These are phyloP conservation scores for Nudaria mundana DNA, from an alignment of 2,888 invertebrate genomes.

Conservation along the genomic window DNA sequence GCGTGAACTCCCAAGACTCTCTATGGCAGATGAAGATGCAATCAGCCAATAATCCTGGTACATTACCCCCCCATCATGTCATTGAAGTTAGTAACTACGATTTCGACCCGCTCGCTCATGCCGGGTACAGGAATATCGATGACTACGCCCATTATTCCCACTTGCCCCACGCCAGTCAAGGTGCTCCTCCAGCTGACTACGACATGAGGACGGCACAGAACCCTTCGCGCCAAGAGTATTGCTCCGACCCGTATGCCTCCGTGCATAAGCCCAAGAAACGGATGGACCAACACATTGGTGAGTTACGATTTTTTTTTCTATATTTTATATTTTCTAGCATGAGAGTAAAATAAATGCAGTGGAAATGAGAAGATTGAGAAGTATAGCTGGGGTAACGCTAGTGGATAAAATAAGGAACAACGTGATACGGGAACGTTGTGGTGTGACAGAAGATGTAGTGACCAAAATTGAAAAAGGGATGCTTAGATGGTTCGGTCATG, in stretches of 20 bases:
- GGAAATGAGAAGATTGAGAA: too few relatives aligned
- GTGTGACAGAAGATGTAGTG: too few relatives aligned
- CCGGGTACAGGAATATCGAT: slow-evolving; percentile 90
- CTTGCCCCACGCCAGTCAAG: slow-evolving; percentile 75
- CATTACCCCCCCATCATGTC: slow-evolving; percentile 71
- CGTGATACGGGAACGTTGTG: too few relatives aligned
- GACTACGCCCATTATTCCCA: slow-evolving; percentile 94
- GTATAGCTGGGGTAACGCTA: too few relatives aligned
- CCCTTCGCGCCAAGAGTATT: slow-evolving; percentile 93
- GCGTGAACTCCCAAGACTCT: slow-evolving; percentile 96
- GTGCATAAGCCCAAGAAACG: slow-evolving; percentile 95
- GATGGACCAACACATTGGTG: slow-evolving; percentile 93
- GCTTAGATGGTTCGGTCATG: too few relatives aligned
- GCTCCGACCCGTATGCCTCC: slow-evolving; percentile 93
- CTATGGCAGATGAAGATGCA: slow-evolving; percentile 97
- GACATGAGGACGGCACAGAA: slow-evolving; percentile 87
- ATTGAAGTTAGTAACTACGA: slow-evolving; percentile 87
- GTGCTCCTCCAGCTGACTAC: slow-evolving; percentile 83
- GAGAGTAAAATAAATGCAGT: too few relatives aligned
- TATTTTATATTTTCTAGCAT: too few relatives aligned
- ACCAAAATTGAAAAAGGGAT: too few relatives aligned
- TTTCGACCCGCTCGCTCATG: slow-evolving; percentile 88
- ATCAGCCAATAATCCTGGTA: slow-evolving; percentile 86
- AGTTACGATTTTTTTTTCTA: slow-evolving; percentile 29
- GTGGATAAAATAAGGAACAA: too few relatives aligned